phyloP scores from a whole-genome alignment of 2,888 invertebrate species.

The Athalia cordata region DNA sequence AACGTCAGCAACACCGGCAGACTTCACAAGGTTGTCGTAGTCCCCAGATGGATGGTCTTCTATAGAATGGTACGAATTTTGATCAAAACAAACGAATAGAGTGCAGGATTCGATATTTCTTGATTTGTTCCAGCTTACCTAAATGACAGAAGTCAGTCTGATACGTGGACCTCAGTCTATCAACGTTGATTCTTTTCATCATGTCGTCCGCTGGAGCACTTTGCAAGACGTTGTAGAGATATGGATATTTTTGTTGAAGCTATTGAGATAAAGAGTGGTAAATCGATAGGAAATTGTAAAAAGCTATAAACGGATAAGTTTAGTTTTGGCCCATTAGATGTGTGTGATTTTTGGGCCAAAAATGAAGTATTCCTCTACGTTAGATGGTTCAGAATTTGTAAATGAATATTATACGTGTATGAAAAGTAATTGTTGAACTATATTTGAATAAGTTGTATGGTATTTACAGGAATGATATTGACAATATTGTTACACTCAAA shows the following conservation, averaged over 20 bases:
- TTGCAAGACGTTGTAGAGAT: conserved; percentile 79
- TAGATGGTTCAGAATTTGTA: no score
- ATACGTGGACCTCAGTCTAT: conserved; percentile 79
- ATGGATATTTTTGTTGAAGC: conserved; percentile 80
- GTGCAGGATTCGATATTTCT: background rate
- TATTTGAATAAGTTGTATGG: no score
- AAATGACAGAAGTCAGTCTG: conserved; percentile 77
- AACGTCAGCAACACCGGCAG: conserved; percentile 76
- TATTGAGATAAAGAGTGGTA: conserved; percentile 61
- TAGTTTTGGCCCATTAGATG: background rate
- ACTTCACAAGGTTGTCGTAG: conserved; percentile 77
- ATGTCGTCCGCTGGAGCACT: conserved; percentile 77
- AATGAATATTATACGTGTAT: no score
- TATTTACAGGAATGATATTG: no score
- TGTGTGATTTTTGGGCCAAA: background rate
- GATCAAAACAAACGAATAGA: background rate
- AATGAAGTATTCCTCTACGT: no score
- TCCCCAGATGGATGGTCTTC: conserved; percentile 76
- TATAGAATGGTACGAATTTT: conserved; percentile 50
- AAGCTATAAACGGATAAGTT: background rate
- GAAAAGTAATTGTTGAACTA: no score
- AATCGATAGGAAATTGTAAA: conserved; percentile 15
- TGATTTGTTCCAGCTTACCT: conserved; percentile 61
- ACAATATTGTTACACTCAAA: no score
- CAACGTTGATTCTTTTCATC: conserved; percentile 78